Evolutionary conservation across 2,797 vertebrate species (phyloP), one percentile per base, ranked within the genome.

Genomic region (Ispidina picta): DNA sequence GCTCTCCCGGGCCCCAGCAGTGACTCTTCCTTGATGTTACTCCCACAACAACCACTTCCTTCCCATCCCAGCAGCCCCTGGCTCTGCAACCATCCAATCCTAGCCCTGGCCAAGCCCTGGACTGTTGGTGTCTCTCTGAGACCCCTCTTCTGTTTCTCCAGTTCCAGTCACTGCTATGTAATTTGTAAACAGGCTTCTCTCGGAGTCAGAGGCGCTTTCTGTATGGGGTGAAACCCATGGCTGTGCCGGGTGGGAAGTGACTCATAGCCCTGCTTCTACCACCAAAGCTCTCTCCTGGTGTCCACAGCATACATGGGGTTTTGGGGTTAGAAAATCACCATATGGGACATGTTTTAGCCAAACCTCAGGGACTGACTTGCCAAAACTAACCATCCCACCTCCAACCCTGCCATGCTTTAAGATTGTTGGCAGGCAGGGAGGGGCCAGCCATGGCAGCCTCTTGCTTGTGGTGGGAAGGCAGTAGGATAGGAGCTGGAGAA

Each of bases 11-110:
- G 87, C 85, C 92, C 85, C 92, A 88, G 77, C 56, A 3, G 21
- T 73, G 81, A 83, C 74, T 88, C 86, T 92, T 95, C 95, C 94
- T 94, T 37, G 92, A 90, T 72, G 85, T 92, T 95, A 88, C 93
- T 95, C 86, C 82, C 88, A 70, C 83, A 88, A 65, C 69, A 84
- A 59, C 91, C 90, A 56, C 89, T 88, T 82, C 88, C 74, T 74
- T 73, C 65, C 72, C 11, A 17, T 77, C 75, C 71, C 25, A 2
- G 41, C 83, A 83, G 52, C 62, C 83, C 41, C 66, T 3, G 12
- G 83, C 87, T 89, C 88, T 15, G 1, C 68, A 86, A 4, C 78
- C 51, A 3, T 46, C 71, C 72, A 54, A 66, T 58, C 44, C 13
- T 5, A 9, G 14, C 48, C 44, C 49, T 1, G 13, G n/a, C 52